Evolutionary conservation across 2,113 vertebrate genomes (phyloP).

Genomic region (Oxyura jamaicensis): DNA sequence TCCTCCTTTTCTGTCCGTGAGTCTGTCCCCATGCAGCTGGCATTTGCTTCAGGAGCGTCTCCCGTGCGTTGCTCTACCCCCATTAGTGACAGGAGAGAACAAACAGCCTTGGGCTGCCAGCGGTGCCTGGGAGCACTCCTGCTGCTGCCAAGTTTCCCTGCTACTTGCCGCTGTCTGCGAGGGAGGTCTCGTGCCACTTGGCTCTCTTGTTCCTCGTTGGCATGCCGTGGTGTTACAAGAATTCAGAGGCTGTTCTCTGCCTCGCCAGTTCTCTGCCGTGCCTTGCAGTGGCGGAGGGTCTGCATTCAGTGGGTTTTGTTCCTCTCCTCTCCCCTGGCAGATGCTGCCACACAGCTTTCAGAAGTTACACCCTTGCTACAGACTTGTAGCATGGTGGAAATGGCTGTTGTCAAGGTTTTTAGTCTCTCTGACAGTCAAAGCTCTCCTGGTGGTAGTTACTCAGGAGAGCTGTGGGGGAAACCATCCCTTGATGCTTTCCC

Average conservation of each 20-base stretch:
- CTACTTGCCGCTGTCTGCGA: background rate
- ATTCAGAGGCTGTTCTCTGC: background rate
- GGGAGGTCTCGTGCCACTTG: background rate
- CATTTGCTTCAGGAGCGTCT: background rate
- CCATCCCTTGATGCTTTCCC: background rate
- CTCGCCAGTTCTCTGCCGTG: accelerated
- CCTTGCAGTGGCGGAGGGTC: background rate
- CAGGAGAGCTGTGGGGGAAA: background rate
- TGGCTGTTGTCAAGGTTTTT: background rate
- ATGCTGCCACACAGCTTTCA: background rate
- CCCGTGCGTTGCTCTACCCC: background rate
- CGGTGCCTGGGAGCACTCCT: background rate
- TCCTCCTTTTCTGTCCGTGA: background rate
- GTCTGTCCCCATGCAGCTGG: background rate
- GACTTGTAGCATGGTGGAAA: background rate
- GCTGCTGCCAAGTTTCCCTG: background rate
- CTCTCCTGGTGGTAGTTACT: slow-evolving; percentile 11
- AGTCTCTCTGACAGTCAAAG: background rate
- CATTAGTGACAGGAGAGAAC: background rate
- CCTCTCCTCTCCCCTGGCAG: background rate
- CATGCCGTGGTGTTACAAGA: background rate
- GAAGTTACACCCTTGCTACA: background rate
- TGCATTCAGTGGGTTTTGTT: background rate
- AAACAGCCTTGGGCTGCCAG: background rate
- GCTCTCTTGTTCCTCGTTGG: background rate